A percentile compares a stretch with the other conserved stretches of the same genome.
Conservation (phyloP, 2,888 invertebrate genomes). For the Synergus laeviventris region DNA sequence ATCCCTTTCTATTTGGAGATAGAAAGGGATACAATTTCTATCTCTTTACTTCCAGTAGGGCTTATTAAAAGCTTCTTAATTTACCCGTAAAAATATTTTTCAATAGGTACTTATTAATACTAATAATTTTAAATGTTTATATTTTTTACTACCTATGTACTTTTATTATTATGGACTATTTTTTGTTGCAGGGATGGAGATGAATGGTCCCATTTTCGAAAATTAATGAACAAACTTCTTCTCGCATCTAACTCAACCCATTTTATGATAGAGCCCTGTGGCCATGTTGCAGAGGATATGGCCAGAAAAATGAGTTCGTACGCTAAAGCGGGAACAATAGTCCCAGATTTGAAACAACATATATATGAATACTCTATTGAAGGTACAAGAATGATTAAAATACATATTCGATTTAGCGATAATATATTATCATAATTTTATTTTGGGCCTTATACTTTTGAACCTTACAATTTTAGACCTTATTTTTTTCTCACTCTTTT, state of each 20-base stretch:
- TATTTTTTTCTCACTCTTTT: too few relatives aligned
- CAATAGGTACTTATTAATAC: too few relatives aligned
- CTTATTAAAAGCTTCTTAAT: too few relatives aligned
- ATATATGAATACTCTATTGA: slow-evolving; percentile 89
- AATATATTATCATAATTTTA: too few relatives aligned
- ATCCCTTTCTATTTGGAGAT: too few relatives aligned
- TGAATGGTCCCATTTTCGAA: slow-evolving; percentile 87
- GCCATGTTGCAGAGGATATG: slow-evolving; percentile 79
- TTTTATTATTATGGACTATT: background rate
- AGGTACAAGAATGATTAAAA: slow-evolving; percentile 80
- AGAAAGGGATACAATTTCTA: too few relatives aligned
- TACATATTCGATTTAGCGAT: too few relatives aligned
- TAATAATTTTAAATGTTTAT: background rate
- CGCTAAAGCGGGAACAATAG: slow-evolving; percentile 62
- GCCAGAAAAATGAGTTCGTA: slow-evolving; percentile 77
- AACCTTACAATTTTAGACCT: too few relatives aligned
- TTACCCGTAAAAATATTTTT: too few relatives aligned
- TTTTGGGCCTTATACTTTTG: too few relatives aligned
- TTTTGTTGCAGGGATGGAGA: slow-evolving; percentile 80
- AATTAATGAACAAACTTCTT: slow-evolving; percentile 85
- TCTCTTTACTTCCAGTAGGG: too few relatives aligned
- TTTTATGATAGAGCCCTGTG: slow-evolving; percentile 80
- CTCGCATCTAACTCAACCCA: slow-evolving; percentile 80
- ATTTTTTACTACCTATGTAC: background rate
- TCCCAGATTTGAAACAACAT: slow-evolving; percentile 82